Percentiles rank a stretch among this genome's conserved stretches.
These are phyloP conservation scores for Epistrophe grossulariae DNA, from an alignment of 2,888 invertebrate species.

Conservation along the genomic window DNA sequence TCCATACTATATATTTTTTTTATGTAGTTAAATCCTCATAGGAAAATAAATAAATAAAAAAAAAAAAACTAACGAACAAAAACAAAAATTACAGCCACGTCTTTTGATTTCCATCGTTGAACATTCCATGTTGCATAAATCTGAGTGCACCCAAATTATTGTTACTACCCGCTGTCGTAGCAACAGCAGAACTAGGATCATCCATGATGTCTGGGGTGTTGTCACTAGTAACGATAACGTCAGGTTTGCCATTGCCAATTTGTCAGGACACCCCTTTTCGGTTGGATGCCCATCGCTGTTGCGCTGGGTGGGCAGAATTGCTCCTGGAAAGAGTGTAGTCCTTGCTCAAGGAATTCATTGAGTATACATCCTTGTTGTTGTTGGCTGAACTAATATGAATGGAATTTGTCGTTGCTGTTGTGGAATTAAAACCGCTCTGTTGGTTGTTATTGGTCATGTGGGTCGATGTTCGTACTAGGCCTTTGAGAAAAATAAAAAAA, in stretches of 20 bases:
- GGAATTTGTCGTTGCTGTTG: conserved; percentile 62
- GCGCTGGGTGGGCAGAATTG: conserved; percentile 67
- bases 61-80: background rate
- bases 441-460: conserved; percentile 77
- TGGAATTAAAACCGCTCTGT: conserved; percentile 67
- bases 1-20: background rate
- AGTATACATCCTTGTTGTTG: conserved; percentile 72
- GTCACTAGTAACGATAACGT: conserved; percentile 48
- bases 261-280: conserved; percentile 77
- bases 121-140: conserved; percentile 54
- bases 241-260: conserved; percentile 65
- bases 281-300: conserved; percentile 77
- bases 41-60: background rate
- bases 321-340: conserved; percentile 74
- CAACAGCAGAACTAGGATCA: conserved; percentile 7
- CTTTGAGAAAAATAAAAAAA: conserved; percentile 72
- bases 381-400: conserved; percentile 55
- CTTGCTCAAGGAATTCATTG: conserved; percentile 77
- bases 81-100: conserved; percentile 80
- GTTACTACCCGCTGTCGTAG: conserved; percentile 12
- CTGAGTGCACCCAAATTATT: conserved; percentile 44
- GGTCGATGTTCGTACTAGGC: conserved; percentile 79
- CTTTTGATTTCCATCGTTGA: conserved; percentile 78
- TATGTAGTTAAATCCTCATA: background rate
- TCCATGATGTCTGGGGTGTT: conserved; percentile 25